phyloP scores from a whole-genome alignment of 2,113 vertebrate species.

The Carlito syrichta region DNA sequence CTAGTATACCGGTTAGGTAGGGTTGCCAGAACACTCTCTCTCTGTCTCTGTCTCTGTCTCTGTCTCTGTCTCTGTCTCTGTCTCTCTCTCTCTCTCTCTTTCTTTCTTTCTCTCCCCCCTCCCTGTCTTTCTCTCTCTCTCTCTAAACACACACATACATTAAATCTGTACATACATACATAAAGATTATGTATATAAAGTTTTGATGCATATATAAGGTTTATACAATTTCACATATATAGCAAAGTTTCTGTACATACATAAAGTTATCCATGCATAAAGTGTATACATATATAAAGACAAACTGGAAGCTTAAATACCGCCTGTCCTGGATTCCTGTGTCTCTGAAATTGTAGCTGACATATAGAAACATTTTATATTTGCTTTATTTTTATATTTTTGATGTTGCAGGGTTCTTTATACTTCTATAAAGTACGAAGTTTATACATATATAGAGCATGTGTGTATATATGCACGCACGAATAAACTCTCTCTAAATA shows the following conservation, averaged over 20 bases:
- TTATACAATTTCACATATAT: too few species aligned
- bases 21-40: background rate
- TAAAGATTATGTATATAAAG: background rate
- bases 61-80: background rate
- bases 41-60: background rate
- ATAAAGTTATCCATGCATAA: background rate
- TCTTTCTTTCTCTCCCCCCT: background rate
- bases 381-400: background rate
- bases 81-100: background rate
- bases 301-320: background rate
- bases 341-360: background rate
- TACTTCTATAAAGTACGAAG: background rate
- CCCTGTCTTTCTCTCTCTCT: background rate
- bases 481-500: background rate
- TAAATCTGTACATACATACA: too few species aligned
- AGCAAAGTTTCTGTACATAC: too few species aligned
- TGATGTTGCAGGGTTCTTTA: background rate
- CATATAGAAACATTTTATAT: background rate
- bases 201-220: background rate
- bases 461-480: background rate
- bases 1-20: background rate
- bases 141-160: too few species aligned
- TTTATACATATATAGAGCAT: background rate
- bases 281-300: background rate
- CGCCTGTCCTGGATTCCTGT: background rate